Conservation (phyloP, 2,113 vertebrate species). For the Gila orcuttii region DNA sequence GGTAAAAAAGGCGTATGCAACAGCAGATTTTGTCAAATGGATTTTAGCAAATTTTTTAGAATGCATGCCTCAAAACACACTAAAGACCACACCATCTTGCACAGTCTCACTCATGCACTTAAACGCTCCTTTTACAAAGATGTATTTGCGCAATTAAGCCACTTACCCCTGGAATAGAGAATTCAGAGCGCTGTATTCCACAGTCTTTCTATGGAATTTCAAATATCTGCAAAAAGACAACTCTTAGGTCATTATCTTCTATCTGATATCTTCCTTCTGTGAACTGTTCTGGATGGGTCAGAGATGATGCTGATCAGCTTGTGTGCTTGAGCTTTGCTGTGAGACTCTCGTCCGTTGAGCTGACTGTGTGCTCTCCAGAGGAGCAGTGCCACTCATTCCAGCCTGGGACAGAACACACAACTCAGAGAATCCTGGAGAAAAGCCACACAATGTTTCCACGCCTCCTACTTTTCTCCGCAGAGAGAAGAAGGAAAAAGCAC, state of each 20-base stretch:
- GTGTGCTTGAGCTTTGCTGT: conserved; percentile 42
- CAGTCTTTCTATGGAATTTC: conserved; percentile 50
- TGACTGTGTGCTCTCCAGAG: conserved; percentile 68
- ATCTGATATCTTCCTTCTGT: conserved; percentile 58
- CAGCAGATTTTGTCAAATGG: not conserved
- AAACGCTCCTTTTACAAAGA: not conserved
- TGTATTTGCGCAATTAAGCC: not conserved
- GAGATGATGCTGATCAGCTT: conserved; percentile 51
- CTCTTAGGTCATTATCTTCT: conserved; percentile 72
- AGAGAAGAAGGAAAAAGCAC: conserved; percentile 54
- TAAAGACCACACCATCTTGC: not conserved
- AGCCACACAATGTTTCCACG: conserved; percentile 68
- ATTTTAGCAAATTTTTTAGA: not conserved
- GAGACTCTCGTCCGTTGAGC: conserved; percentile 59
- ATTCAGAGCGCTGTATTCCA: conserved; percentile 67
- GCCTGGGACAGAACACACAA: conserved; percentile 72
- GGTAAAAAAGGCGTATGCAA: not conserved
- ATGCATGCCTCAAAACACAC: not conserved
- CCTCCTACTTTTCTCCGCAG: conserved; percentile 73
- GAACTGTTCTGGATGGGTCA: conserved; percentile 54
- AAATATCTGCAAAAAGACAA: conserved; percentile 63
- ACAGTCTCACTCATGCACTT: not conserved
- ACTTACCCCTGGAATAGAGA: conserved; percentile 54
- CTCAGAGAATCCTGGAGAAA: conserved; percentile 69
- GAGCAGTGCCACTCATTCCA: conserved; percentile 70